Conservation (phyloP, 2,113 vertebrate genomes). For the Pterocles gutturalis region DNA sequence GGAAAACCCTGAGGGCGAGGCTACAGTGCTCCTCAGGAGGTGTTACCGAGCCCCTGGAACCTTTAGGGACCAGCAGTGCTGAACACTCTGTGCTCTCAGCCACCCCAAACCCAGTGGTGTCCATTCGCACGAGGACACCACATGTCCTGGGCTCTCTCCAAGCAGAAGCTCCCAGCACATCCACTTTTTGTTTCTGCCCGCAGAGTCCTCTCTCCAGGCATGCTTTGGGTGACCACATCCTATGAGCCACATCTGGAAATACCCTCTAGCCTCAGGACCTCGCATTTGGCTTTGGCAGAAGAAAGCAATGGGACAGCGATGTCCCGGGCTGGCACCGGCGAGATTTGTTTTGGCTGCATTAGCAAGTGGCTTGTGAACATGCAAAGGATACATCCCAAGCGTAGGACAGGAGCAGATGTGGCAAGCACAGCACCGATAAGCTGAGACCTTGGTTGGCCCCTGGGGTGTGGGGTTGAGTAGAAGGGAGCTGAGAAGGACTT, state of each 20-base stretch:
- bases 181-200: not conserved
- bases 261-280: not conserved
- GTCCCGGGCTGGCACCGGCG: not conserved
- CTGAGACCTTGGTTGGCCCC: not conserved
- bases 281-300: accelerated
- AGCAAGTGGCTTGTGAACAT: not conserved
- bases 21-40: not conserved
- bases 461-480: not conserved
- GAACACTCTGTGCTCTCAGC: not conserved
- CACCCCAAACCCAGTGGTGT: not conserved
- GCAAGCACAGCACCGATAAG: not conserved
- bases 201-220: not conserved
- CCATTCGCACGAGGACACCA: not conserved
- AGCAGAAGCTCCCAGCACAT: not conserved
- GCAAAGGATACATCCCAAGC: not conserved
- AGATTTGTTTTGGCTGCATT: not conserved
- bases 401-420: not conserved
- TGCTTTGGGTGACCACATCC: not conserved
- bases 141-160: not conserved
- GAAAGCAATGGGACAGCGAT: not conserved
- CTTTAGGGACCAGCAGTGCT: not conserved
- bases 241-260: not conserved
- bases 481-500: not conserved
- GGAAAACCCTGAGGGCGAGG: not conserved
- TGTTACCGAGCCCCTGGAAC: not conserved